A percentile compares a stretch with the other conserved stretches of the same genome.
Conservation (phyloP, 2,888 invertebrate species). For the Dryobota labecula region DNA sequence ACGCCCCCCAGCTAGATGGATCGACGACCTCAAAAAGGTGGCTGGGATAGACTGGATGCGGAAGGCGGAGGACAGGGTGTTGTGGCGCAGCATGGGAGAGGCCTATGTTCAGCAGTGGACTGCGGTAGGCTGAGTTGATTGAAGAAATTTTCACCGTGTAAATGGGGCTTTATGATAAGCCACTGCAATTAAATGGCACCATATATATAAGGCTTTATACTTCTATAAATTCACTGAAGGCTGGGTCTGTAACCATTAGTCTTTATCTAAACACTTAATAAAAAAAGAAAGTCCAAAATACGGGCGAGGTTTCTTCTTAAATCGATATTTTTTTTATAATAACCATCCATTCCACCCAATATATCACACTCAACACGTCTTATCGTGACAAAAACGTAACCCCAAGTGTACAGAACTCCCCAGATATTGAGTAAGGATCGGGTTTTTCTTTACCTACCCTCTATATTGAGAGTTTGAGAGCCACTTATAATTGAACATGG, state of each 20-base stretch:
- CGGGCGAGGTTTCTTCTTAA: background rate
- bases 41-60: no score
- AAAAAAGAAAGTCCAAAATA: conserved; percentile 19
- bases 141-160: background rate
- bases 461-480: conserved; percentile 13
- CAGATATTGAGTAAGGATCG: conserved; percentile 4
- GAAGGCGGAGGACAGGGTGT: no score
- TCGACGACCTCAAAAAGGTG: no score
- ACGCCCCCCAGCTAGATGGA: no score
- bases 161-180: background rate
- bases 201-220: no score
- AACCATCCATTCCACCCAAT: conserved; percentile 4
- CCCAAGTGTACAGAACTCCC: background rate
- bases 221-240: background rate
- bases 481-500: conserved; percentile 48
- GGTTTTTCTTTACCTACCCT: conserved; percentile 6
- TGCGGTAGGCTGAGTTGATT: no score
- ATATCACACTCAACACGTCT: conserved; percentile 24
- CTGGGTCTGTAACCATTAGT: conserved; percentile 8
- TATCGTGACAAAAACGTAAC: conserved; percentile 39
- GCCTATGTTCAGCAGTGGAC: no score
- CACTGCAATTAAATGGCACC: background rate
- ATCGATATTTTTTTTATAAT: conserved; percentile 12
- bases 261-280: conserved; percentile 6
- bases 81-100: no score